Evolutionary conservation across 2,888 invertebrate species (phyloP).

Genomic region (Ecdyonurus torrentis): DNA sequence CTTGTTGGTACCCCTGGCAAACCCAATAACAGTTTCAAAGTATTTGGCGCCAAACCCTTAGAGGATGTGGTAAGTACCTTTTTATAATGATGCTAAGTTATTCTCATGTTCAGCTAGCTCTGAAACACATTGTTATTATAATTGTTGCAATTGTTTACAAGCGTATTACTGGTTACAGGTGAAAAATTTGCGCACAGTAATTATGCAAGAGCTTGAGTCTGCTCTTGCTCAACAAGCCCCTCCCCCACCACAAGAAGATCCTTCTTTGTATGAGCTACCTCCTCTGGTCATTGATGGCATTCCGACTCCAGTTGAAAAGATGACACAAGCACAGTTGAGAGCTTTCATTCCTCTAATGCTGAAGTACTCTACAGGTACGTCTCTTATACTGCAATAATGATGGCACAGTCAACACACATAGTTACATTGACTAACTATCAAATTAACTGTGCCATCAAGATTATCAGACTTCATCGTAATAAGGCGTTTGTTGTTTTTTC

Average conservation of each 20-base stretch:
- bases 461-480: not conserved
- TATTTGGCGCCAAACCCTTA: conserved; percentile 90
- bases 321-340: conserved; percentile 93
- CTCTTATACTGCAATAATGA: too few relatives aligned
- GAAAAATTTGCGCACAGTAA: conserved; percentile 71
- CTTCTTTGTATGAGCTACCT: conserved; percentile 86
- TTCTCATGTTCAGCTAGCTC: not conserved
- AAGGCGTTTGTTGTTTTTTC: not conserved
- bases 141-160: conserved; percentile 5
- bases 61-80: conserved; percentile 62
- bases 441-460: too few relatives aligned
- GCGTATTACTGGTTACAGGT: too few relatives aligned
- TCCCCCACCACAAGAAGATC: conserved; percentile 72
- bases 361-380: conserved; percentile 83
- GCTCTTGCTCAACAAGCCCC: conserved; percentile 87
- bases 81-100: not conserved
- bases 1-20: conserved; percentile 93
- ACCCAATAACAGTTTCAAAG: conserved; percentile 89
- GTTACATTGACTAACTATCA: too few relatives aligned
- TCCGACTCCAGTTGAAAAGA: conserved; percentile 95
- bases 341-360: conserved; percentile 96
- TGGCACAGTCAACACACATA: too few relatives aligned
- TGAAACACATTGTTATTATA: not conserved
- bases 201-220: conserved; percentile 89
- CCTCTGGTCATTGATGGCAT: conserved; percentile 94